Base-by-base conservation (phyloP, 2,113 vertebrate species). In the Puffinus mauretanicus region DNA sequence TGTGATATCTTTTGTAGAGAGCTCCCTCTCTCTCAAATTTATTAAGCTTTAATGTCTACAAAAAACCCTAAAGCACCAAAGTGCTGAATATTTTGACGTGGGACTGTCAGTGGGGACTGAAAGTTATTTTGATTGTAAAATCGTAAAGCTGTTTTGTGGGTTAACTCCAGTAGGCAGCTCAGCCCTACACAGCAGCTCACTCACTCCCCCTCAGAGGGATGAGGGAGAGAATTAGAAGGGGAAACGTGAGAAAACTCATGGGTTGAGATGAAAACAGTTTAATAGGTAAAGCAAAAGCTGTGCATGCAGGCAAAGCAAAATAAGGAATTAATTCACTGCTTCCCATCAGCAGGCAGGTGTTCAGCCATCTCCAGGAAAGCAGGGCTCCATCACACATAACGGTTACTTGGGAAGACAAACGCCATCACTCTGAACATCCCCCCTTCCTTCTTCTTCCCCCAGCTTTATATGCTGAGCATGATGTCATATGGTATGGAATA, bases 381-480 rank as follows among this genome's bases (percentile, higher is more conserved):
- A 9, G 7, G 22, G 6, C 4, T 94, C 15, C 14, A 38, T 42
- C 40, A 51, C 2, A 0, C 0, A 0, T 61, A 87, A 51, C 0
- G 3, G 9, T 61, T 25, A 61, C 38, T 72, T 67, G n/a, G 36
- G 30, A 64, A 95, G 57, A 44, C 18, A 25, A 67, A 20, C 2
- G 4, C 11, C 11, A 13, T 57, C 3, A 58, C 7, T 55, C 40
- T 3, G 13, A 62, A 40, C 2, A 5, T 47, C 19, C 25, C 10
- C 4, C 14, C 3, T 52, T 52, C 8, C 15, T 84, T 4, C 32
- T 86, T 72, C 29, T 77, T 54, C 13, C 26, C 9, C 18, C 19
- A 58, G 29, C 12, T 76, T 60, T 82, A n/a, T 57, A 34, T 13
- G 11, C 3, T 60, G 27, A 22, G 7, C 38, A 11, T 17, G 8